Base-by-base conservation (phyloP, 2,113 vertebrate genomes). In the Tricholaema leucomelas region DNA sequence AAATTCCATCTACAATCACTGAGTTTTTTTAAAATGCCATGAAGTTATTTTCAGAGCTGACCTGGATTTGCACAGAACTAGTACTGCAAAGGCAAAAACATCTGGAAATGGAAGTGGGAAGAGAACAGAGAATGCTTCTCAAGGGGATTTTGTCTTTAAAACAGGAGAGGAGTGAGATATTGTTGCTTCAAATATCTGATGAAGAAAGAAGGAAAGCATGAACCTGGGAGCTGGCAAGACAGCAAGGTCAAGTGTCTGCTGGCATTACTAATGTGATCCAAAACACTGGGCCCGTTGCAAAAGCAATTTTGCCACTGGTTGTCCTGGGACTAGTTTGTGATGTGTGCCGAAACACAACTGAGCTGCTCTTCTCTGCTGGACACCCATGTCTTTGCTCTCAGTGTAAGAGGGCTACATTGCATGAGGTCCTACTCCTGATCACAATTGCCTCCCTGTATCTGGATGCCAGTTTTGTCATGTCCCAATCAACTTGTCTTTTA, bases 1-100 rank as follows among this genome's bases (percentile, higher is more conserved):
- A 64, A 84, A 88, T 61, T 90, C 73, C 54, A 46, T 63, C 65
- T 88, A 8, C 88, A 81, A 84, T 77, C 59, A 56, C 40, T 27
- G 48, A 64, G 9, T 9, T 70, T 73, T 73, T 74, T 71, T 2
- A 19, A 86, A 81, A 78, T 67, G 54, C 21, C 35, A 58, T 30
- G 54, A 36, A 52, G 23, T 59, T 89, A 8, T 92, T 94, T 94
- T 80, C 56, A 74, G 65, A 60, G 48, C 59, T 90, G 91, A 76
- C 72, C 85, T 92, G 72, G 56, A 71, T 91, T 85, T 92, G 72
- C 79, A 91, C 72, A 88, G 56, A 77, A 19, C 67, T 46, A 48
- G 46, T 24, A 80, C 70, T 5, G 35, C 28, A 80, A 90, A 87
- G 35, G 82, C 50, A 67, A 75, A 87, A 56, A 1, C 82, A 91